Evolutionary conservation across 2,797 vertebrate genomes (phyloP), one percentile per base, ranked within the genome.

Genomic region (Sebastes nivosus): DNA sequence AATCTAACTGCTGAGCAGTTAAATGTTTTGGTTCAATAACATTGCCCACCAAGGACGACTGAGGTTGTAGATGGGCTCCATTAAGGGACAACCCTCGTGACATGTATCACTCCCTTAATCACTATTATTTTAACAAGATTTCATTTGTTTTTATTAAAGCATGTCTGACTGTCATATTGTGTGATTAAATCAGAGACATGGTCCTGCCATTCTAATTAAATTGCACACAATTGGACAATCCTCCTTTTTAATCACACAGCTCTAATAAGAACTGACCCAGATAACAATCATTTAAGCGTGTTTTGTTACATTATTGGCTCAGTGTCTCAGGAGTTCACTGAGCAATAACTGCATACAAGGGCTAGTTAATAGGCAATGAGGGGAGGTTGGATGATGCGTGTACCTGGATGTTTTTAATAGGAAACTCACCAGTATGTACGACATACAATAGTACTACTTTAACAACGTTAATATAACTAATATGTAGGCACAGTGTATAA

Each of bases 101-200:
- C 80, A 67, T 83, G 58, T 72, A 86, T 85, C 82, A 84, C 75
- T 83, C 72, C 72, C 46, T 9, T 87, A 84, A 88, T 92, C 83
- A 72, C 70, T 79, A 89, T 90, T 90, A 90, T 89, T 92, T 83
- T 89, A 88, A 91, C 89, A 84, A 82, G 84, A 89, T 89, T 90
- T 64, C 42, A 85, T 92, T 90, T 89, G 68, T 86, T 88, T 88
- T 86, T 90, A 88, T 90, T 87, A 88, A 91, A 82, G 80, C 72
- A 84, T 38, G 77, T 80, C 74, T 83, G 84, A 87, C 86, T 63
- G 82, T 89, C 85, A 87, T 83, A 91, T 87, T 80, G 75, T 11
- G 1, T 67, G 81, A 92, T 94, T 93, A 81, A 90, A 93, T 91
- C 79, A 81, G 82, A 75, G 79, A 77, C 50, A 89, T 76, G 82